Base-by-base conservation (phyloP, 2,113 vertebrate genomes). In the Seriola quinqueradiata region DNA sequence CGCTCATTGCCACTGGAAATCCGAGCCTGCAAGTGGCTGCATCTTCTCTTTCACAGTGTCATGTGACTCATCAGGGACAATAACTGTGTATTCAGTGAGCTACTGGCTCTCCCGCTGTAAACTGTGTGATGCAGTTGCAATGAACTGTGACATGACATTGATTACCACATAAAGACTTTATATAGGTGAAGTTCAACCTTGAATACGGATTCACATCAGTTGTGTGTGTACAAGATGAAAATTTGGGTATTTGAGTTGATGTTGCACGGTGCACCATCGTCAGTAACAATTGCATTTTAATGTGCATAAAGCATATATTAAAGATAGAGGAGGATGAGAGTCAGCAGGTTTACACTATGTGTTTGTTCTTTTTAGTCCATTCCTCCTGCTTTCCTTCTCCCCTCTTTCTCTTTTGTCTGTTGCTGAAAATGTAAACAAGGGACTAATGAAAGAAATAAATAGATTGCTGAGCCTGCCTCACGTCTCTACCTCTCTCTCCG, bases 391-490 rank as follows among this genome's bases (percentile, higher is more conserved):
- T 61, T 25, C 17, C 72, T 58, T 14, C 4, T 38, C 25, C 61
- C 34, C 69, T 72, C 42, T 63, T 58, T 78, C 38, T 74, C 57
- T 69, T 34, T 72, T 69, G 60, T 67, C 70, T 72, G 52, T 89
- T 87, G 71, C 77, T 79, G 52, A 76, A 91, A 92, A 88, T 81
- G 68, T 82, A 90, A 92, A 93, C 83, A 81, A 79, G 87, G 50
- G 81, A 83, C 85, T 92, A 93, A 91, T 92, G 83, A 89, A 88
- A 83, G 40, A 90, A 89, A 87, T 42, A 84, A 91, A 90, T 83
- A 77, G 87, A 92, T 71, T 67, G 79, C 61, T 42, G 84, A 72
- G 69, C 50, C 70, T 66, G 60, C 60, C 55, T 69, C 25, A 46
- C 70, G 11, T 88, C 83, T 63, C 79, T 85, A 90, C 85, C 79